Percentiles rank a stretch among this genome's conserved stretches.
Evolutionary conservation across 2,888 invertebrate species (phyloP).

Genomic region (Volucella bombylans): DNA sequence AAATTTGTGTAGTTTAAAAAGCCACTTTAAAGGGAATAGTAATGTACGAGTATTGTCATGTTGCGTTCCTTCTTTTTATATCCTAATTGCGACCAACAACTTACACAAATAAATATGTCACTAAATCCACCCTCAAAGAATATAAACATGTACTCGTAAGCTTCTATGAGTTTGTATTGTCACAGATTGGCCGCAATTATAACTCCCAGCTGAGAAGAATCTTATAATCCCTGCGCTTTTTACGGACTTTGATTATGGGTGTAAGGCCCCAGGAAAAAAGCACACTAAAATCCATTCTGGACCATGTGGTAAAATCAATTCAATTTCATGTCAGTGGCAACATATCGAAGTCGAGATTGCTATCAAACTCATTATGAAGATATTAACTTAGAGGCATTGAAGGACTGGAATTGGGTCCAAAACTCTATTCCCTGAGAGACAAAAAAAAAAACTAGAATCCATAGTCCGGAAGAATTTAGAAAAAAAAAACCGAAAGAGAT

Average conservation of each 20-base stretch:
- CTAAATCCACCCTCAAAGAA: too few relatives aligned
- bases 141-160: too few relatives aligned
- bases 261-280: conserved; percentile 34
- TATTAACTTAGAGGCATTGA: conserved; percentile 60
- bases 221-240: conserved; percentile 11
- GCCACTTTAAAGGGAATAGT: too few relatives aligned
- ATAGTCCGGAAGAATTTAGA: conserved; percentile 7
- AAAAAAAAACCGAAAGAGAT: conserved; percentile 48
- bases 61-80: too few relatives aligned
- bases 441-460: neutral
- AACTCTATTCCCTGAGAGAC: conserved; percentile 32
- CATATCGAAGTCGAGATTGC: conserved; percentile 51
- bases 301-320: conserved; percentile 59
- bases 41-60: too few relatives aligned
- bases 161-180: conserved; percentile 49
- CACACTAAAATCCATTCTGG: neutral
- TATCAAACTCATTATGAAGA: conserved; percentile 65
- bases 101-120: too few relatives aligned
- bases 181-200: conserved; percentile 70
- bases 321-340: conserved; percentile 26
- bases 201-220: conserved; percentile 39
- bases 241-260: conserved; percentile 39
- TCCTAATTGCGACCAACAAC: too few relatives aligned
- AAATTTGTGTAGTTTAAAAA: too few relatives aligned
- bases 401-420: conserved; percentile 50